These are phyloP conservation scores for Numenius arquata DNA, from an alignment of 2,113 vertebrate genomes.

Conservation along the genomic window DNA sequence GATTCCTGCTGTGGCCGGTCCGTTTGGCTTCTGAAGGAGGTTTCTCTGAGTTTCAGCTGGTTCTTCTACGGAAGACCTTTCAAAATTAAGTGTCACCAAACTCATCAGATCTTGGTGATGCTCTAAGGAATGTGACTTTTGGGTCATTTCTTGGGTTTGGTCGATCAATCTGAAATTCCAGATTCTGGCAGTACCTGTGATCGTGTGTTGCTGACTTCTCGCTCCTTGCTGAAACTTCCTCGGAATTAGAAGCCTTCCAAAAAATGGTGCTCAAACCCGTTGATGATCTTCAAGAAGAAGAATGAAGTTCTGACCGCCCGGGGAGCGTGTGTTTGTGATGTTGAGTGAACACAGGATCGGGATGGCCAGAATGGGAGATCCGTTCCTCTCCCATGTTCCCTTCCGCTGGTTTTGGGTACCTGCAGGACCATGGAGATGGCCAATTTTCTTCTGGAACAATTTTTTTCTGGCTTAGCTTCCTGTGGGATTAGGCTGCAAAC, in stretches of 20 bases:
- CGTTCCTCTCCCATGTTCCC: not conserved
- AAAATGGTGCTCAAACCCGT: not conserved
- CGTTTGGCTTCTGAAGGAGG: not conserved
- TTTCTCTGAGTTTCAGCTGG: not conserved
- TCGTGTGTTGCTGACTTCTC: not conserved
- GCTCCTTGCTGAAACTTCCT: not conserved
- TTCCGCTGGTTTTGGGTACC: not conserved
- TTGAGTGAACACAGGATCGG: not conserved
- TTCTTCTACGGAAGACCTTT: not conserved
- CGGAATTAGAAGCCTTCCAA: not conserved
- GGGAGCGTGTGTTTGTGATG: fast-evolving
- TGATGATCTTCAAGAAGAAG: not conserved
- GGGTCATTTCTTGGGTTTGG: not conserved
- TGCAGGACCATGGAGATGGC: not conserved
- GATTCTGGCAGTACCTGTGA: not conserved
- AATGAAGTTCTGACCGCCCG: fast-evolving
- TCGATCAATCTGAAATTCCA: not conserved
- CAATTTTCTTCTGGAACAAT: not conserved
- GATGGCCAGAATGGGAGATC: not conserved
- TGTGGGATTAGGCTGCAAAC: not conserved
- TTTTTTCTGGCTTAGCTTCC: not conserved
- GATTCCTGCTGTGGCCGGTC: not conserved
- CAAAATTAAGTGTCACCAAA: not conserved
- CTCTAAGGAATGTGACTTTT: not conserved
- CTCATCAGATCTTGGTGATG: not conserved